These are phyloP conservation scores for Apteryx owenii DNA, from an alignment of 2,113 vertebrate species.

Conservation along the genomic window DNA sequence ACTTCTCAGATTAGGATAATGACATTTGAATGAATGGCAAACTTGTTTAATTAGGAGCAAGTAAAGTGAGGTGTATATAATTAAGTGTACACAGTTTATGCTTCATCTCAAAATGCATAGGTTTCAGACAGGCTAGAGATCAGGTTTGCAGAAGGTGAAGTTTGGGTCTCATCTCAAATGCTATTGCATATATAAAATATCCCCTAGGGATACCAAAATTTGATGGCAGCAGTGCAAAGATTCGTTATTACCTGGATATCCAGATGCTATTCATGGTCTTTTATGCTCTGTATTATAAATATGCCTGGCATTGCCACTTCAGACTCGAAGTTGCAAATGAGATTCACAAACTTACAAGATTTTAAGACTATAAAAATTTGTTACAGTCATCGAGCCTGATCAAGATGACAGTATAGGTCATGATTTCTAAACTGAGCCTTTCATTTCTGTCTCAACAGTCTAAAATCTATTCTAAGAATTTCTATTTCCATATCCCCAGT, in stretches of 20 bases:
- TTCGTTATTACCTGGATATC: neutral
- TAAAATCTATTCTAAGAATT: neutral
- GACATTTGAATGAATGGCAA: neutral
- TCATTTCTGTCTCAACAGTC: neutral
- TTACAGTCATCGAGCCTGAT: neutral
- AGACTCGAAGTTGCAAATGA: neutral
- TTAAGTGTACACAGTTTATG: neutral
- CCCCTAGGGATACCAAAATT: neutral
- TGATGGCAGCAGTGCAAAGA: neutral
- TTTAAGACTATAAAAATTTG: neutral
- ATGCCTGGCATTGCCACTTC: neutral
- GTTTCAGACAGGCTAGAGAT: neutral
- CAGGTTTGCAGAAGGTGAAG: neutral
- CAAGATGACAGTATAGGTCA: neutral
- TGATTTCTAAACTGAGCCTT: too few relatives aligned
- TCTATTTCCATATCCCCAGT: neutral
- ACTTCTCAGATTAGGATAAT: neutral
- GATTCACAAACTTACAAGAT: neutral
- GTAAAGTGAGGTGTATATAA: neutral
- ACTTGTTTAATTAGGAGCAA: neutral
- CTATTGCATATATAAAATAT: neutral
- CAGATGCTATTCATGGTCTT: slow-evolving; percentile 22
- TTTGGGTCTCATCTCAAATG: neutral
- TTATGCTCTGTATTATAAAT: neutral
- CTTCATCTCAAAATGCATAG: neutral